Evolutionary conservation across 37 sponge, comb jelly and placozoan genomes (phyloP), one percentile per base, ranked within the genome.

Genomic region (Eunapius fragilis): DNA sequence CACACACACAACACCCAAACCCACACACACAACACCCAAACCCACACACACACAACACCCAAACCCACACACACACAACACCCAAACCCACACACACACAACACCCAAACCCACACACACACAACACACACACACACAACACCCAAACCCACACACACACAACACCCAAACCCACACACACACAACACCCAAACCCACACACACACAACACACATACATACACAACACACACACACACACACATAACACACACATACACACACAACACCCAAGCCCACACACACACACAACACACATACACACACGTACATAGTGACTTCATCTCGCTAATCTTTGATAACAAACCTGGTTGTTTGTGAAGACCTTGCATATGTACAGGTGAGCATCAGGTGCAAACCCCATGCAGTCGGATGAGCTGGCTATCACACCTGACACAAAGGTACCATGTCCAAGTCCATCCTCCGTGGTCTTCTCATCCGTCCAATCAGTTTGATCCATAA

Each of bases 361-460:
- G 17, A 99, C 99, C 71, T 95, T 79, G 85, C 96, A 97, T 11
- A 97, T 84, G 88, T 92, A 86, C 31, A 99, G 90, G 22, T 95
- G 94, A 31, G 99, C 91, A 36, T 97, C 98, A 25, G 98, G 99
- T 5, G 95, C 98, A 82, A 99, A 96, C n/a, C 99, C 99, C 5
- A 96, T 90, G 78, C 99, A 99, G 58, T 99, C 99, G 9, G 91
- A 80, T 2, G 88, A 80, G 74, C 99, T 99, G 41, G 98, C 98
- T 35, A 99, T 97, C 72, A 99, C 99, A 0, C 99, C 99, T 2
- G 99, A 95, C 1, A 99, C 99, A 89, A 99, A 99, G 0, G 99
- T 99, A 11, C 99, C 99, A 48, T 99, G 99, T 31, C 99, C 99
- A 5, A 99, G 81, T 31, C 88, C 89, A 75, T 99, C 99, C 38